Conservation (phyloP, 2,797 vertebrate genomes). For the Taenioides sp. region DNA sequence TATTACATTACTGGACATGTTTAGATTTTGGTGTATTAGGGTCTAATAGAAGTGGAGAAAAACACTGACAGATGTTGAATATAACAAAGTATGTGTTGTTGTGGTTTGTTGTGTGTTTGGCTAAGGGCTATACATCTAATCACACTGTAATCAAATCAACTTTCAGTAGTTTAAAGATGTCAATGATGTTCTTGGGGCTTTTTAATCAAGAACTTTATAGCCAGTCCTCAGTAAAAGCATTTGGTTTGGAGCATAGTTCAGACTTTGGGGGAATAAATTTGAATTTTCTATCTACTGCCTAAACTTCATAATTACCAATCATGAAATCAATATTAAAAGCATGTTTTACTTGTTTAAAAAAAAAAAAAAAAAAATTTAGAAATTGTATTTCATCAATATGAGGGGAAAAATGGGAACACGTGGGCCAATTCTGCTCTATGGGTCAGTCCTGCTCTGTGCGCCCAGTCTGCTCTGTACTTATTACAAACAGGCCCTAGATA, state of each 20-base stretch:
- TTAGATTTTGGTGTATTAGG: not conserved
- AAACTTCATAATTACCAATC: not conserved
- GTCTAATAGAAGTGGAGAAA: not conserved
- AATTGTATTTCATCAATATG: no score
- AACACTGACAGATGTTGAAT: not conserved
- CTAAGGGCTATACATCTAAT: not conserved
- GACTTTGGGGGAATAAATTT: not conserved
- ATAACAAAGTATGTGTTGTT: not conserved
- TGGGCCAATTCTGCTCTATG: no score
- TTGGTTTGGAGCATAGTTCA: not conserved
- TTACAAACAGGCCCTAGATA: conserved; percentile 30
- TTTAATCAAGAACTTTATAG: not conserved
- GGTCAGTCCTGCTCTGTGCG: conserved; percentile 9
- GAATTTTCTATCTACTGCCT: not conserved
- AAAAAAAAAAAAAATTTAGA: not conserved
- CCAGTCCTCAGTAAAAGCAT: not conserved
- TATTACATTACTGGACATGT: not conserved
- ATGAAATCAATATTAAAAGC: not conserved
- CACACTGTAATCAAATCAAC: not conserved
- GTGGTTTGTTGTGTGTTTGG: not conserved
- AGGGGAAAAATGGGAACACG: no score
- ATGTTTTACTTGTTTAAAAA: not conserved
- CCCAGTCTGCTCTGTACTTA: conserved; percentile 18
- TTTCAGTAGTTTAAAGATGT: not conserved
- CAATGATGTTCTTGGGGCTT: not conserved